Base-by-base conservation (phyloP, 2,113 vertebrate species). In the Copsychus sechellarum region DNA sequence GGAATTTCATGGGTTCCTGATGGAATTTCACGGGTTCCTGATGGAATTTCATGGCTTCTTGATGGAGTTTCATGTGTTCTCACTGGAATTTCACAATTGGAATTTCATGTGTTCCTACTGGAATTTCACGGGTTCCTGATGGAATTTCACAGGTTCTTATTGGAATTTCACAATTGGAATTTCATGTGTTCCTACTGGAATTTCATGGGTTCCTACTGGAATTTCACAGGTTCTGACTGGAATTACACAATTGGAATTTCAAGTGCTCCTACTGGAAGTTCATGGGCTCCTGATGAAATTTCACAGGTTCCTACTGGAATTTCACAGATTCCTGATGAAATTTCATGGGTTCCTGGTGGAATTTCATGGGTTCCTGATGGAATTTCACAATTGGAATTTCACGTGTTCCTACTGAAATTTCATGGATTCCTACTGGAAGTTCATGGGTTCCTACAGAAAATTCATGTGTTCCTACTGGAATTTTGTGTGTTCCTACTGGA, bases 121-220 rank as follows among this genome's bases (percentile, higher is more conserved):
- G 34, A 40, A n/a, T 62, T 62, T 33, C 47, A 22, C 0, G 0
- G 2, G 31, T 11, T 17, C 36, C 0, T 42, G 1, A 0, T 29
- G 12, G 60, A 29, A 20, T 29, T 62, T 54, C 29, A 54, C 19
- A 18, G n/a, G n/a, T n/a, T n/a, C n/a, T n/a, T n/a, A n/a, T 0
- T 29, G 12, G 60, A 29, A 20, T 29, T 62, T 54, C 29, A 54
- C 19, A 18, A 4, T 0, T 48, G 26, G 38, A 42, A 62, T 62
- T 40, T 29, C 26, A 42, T 1, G 4, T 8, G 33, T 29, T 23
- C 54, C 5, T 58, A 8, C 2, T 34, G 10, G 13, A 34, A 45
- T 28, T 28, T 34, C 5, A 5, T 0, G 0, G 1, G 18, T 34
- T 34, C 40, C 10, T 58, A 15, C 1, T 51, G 26, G 26, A 17